phyloP scores from a whole-genome alignment of 2,113 vertebrate species.

The Nesogale talazaci region DNA sequence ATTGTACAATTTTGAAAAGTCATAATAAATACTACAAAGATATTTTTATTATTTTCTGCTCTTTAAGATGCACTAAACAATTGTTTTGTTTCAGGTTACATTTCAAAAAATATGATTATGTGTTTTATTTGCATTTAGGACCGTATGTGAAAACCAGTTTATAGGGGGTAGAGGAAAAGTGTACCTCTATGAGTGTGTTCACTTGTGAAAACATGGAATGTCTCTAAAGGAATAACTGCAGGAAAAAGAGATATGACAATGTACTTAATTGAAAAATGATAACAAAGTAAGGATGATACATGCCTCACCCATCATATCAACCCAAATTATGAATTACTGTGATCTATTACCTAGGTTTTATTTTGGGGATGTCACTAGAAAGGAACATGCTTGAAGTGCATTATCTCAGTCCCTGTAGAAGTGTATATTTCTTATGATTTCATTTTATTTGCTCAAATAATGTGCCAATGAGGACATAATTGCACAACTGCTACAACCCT shows the following conservation, averaged over 20 bases:
- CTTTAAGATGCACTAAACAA: background rate
- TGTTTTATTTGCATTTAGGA: background rate
- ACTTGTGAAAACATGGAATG: conserved; percentile 7
- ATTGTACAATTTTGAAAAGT: conserved; percentile 47
- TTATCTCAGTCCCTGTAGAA: conserved; percentile 25
- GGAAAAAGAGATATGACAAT: background rate
- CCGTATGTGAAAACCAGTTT: conserved; percentile 6
- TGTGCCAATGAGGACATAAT: background rate
- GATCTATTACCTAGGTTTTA: conserved; percentile 20
- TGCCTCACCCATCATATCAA: background rate
- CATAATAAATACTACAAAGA: conserved; percentile 19
- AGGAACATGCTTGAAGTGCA: conserved; percentile 34
- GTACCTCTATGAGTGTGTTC: background rate
- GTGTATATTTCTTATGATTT: conserved; percentile 5
- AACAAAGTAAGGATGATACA: background rate
- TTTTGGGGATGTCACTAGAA: conserved; percentile 43
- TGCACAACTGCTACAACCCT: conserved; percentile 8
- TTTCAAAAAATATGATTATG: conserved; percentile 8
- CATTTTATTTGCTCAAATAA: conserved; percentile 18
- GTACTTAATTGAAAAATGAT: background rate
- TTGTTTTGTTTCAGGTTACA: conserved; percentile 39
- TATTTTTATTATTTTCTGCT: conserved; percentile 8
- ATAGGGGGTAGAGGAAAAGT: background rate
- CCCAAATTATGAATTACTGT: background rate
- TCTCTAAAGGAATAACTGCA: background rate